Conservation (phyloP, 2,888 invertebrate species). For the Callimorpha dominula region DNA sequence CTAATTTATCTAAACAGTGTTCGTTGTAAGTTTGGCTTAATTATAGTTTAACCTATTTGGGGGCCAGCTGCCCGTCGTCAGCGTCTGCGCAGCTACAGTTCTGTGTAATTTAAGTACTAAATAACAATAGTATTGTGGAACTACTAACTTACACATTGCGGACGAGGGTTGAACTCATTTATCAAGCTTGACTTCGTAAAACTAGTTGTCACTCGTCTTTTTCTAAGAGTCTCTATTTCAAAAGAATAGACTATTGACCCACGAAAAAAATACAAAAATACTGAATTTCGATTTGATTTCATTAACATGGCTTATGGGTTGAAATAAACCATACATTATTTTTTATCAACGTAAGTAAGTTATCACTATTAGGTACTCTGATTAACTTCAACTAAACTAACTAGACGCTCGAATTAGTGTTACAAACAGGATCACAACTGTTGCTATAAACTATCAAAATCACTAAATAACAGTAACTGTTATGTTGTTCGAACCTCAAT, state of each 20-base stretch:
- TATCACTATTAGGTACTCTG: no score
- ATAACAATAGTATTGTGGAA: conserved; percentile 49
- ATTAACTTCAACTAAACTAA: no score
- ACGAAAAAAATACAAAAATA: no score
- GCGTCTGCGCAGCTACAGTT: conserved; percentile 52
- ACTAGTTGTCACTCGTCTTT: neutral
- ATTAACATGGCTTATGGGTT: no score
- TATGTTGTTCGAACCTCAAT: no score
- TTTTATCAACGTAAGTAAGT: no score
- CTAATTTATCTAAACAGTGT: conserved; percentile 81
- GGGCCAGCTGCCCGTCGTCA: conserved; percentile 67
- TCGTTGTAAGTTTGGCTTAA: conserved; percentile 62
- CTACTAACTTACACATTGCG: conserved; percentile 30
- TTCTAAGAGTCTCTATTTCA: neutral
- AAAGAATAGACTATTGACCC: neutral
- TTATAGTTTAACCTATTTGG: conserved; percentile 84
- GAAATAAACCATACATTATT: no score
- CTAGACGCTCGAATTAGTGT: no score
- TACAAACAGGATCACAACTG: no score
- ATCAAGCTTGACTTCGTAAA: conserved; percentile 10
- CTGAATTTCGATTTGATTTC: no score
- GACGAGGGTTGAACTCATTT: conserved; percentile 17
- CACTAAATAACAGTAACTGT: no score
- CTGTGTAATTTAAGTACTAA: conserved; percentile 55
- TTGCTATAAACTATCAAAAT: no score